A percentile compares a stretch with the other conserved stretches of the same genome.
Evolutionary conservation across 2,888 invertebrate genomes (phyloP).

Genomic region (Drosophila mimetica): DNA sequence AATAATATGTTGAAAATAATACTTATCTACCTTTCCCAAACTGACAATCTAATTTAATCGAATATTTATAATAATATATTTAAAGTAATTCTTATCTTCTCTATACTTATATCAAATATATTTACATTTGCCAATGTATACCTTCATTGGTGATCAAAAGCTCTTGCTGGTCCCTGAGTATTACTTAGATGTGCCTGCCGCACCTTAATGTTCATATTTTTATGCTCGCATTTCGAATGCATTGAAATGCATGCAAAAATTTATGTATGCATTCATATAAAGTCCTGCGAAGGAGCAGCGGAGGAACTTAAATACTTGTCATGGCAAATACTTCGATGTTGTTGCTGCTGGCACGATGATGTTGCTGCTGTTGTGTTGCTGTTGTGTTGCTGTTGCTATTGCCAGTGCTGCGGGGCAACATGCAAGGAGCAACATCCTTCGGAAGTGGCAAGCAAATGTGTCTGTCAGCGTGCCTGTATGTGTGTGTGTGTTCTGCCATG

Average conservation of each 20-base stretch:
- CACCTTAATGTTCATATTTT: slow-evolving; percentile 22
- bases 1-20: too few species aligned
- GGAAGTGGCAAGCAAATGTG: slow-evolving; percentile 67
- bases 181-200: slow-evolving; percentile 10
- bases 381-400: slow-evolving; percentile 28
- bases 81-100: too few species aligned
- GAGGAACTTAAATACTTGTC: slow-evolving; percentile 69
- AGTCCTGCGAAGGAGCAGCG: slow-evolving; percentile 30
- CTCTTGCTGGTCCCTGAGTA: slow-evolving; percentile 3
- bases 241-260: slow-evolving; percentile 46
- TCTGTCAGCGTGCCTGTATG: slow-evolving; percentile 35
- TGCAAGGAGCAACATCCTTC: slow-evolving; percentile 56
- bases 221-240: slow-evolving; percentile 34
- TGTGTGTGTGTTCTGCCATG: slow-evolving; percentile 19
- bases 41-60: too few species aligned
- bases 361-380: slow-evolving; percentile 29
- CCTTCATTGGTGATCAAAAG: too few species aligned
- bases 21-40: too few species aligned
- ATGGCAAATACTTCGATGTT: slow-evolving; percentile 62
- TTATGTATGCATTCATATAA: slow-evolving; percentile 36
- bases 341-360: slow-evolving; percentile 27
- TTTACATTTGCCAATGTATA: too few species aligned
- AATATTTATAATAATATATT: too few species aligned
- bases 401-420: slow-evolving; percentile 37
- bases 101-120: too few species aligned